phyloP scores from a whole-genome alignment of 2,113 vertebrate species.

The Podilymbus podiceps region DNA sequence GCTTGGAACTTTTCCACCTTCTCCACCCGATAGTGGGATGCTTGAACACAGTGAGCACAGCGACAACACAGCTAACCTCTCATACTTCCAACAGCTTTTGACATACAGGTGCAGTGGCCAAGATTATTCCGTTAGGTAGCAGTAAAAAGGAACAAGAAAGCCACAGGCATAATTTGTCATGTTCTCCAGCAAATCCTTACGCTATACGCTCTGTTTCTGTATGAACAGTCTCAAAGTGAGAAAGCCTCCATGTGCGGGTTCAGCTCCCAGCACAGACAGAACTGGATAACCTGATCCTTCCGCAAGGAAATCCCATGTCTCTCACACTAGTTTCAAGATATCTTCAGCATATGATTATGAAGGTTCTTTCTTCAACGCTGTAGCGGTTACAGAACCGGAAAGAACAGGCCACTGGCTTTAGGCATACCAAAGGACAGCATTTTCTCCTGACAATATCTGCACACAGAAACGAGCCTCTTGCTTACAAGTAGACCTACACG shows the following conservation, averaged over 20 bases:
- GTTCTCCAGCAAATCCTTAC: background rate
- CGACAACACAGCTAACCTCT: background rate
- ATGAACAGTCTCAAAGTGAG: background rate
- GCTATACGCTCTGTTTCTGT: background rate
- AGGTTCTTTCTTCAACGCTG: background rate
- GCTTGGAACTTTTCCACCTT: accelerated
- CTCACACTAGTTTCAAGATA: background rate
- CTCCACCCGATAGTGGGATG: background rate
- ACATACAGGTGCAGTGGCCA: background rate
- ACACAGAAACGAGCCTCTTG: background rate
- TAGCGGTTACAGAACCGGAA: background rate
- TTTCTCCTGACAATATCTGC: background rate
- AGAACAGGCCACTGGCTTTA: background rate
- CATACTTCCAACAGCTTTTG: background rate
- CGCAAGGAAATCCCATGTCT: background rate
- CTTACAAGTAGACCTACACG: background rate
- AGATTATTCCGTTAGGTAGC: background rate
- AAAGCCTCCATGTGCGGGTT: background rate
- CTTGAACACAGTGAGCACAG: background rate
- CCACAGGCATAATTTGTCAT: background rate
- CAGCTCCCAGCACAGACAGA: background rate
- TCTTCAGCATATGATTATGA: background rate
- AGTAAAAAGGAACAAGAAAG: background rate
- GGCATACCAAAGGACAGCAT: background rate
- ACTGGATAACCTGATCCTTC: background rate